Conservation (phyloP, 2,888 invertebrate species). For the Crocallis elinguaria region DNA sequence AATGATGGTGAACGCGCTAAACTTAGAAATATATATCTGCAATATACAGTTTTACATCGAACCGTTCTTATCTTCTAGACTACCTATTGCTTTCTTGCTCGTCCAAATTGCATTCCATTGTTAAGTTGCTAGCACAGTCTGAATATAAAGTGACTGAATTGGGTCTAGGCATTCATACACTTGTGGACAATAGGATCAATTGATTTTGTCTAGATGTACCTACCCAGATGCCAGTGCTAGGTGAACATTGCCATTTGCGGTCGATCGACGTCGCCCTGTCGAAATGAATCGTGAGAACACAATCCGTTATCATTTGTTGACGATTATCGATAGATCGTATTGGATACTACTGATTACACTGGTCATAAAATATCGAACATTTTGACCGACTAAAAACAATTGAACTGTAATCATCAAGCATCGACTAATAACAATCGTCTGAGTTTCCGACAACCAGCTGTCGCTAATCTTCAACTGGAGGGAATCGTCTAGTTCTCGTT, state of each 20-base stretch:
- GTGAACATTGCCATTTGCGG: neutral
- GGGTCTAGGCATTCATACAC: slow-evolving; percentile 47
- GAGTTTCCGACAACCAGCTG: too few relatives aligned
- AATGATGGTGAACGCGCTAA: too few relatives aligned
- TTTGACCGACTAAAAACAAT: too few relatives aligned
- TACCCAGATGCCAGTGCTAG: slow-evolving; percentile 6
- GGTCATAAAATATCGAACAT: too few relatives aligned
- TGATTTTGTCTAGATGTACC: slow-evolving; percentile 42
- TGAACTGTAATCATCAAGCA: too few relatives aligned
- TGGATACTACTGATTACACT: too few relatives aligned
- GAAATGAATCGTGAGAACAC: neutral
- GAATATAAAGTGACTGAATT: slow-evolving; percentile 64
- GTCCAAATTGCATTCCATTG: slow-evolving; percentile 52
- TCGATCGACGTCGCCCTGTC: neutral
- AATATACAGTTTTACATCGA: neutral
- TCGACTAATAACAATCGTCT: too few relatives aligned
- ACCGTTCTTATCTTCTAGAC: neutral
- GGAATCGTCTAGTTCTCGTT: too few relatives aligned
- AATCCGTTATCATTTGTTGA: too few relatives aligned
- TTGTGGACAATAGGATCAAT: slow-evolving; percentile 53
- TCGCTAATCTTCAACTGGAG: too few relatives aligned
- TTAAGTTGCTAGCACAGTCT: slow-evolving; percentile 47
- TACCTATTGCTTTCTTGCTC: slow-evolving; percentile 27
- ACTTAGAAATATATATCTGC: too few relatives aligned
- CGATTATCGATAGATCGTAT: neutral